Conservation (phyloP, 2,888 invertebrate species). For the Nasonia oneida region DNA sequence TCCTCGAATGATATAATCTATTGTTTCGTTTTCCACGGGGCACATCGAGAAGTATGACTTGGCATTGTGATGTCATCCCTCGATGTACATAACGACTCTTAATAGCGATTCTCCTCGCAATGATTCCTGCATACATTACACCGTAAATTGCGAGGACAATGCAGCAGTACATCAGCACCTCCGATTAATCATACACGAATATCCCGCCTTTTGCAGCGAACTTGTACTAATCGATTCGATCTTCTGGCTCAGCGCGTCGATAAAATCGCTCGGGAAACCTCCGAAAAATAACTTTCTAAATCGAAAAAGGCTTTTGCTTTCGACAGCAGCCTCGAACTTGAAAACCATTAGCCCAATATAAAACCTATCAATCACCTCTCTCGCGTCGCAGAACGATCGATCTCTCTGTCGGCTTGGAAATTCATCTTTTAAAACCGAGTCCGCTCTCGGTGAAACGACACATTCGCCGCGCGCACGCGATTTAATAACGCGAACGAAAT, state of each 20-base stretch:
- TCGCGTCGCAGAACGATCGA: not conserved
- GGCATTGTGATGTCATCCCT: conserved; percentile 20
- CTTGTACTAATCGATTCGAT: too few relatives aligned
- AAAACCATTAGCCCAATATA: conserved; percentile 1
- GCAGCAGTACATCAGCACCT: too few relatives aligned
- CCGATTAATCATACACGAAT: too few relatives aligned
- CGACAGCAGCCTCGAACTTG: not conserved
- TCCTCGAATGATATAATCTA: conserved; percentile 14
- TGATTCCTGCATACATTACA: not conserved
- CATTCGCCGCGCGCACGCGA: not conserved
- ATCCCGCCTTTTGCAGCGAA: too few relatives aligned
- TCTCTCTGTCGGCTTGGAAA: not conserved
- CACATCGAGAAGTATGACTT: not conserved
- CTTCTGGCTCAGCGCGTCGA: too few relatives aligned
- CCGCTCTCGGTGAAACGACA: conserved; percentile 1
- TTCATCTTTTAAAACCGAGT: not conserved
- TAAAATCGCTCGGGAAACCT: too few relatives aligned
- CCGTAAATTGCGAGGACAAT: not conserved
- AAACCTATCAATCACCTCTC: conserved; percentile 6
- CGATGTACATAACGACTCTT: not conserved
- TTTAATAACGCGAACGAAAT: conserved; percentile 28
- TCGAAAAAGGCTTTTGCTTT: not conserved
- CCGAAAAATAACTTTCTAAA: not conserved
- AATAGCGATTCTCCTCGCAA: not conserved
- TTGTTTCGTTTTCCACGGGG: not conserved